phyloP scores from a whole-genome alignment of 1,140 invertebrate species.

The Gonatopus flavifemur region DNA sequence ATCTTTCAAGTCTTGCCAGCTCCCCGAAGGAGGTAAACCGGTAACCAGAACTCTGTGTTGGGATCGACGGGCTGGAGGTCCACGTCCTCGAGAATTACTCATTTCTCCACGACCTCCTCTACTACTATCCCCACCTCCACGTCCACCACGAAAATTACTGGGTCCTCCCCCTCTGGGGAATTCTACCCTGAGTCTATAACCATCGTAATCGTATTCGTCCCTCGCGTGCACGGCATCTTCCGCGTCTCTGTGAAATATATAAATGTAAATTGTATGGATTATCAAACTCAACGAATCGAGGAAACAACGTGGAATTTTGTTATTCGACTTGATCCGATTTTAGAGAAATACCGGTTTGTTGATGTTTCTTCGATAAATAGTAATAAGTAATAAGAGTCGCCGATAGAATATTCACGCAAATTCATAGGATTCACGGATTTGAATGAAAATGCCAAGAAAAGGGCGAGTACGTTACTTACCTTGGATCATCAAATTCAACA shows the following conservation, averaged over 20 bases:
- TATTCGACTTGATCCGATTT: neutral
- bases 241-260: slow-evolving; percentile 76
- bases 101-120: slow-evolving; percentile 60
- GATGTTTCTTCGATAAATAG: too few species aligned
- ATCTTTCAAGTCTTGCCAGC: slow-evolving; percentile 99
- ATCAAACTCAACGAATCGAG: too few species aligned
- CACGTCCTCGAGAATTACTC: slow-evolving; percentile 61
- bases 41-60: slow-evolving; percentile 93
- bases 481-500: slow-evolving; percentile 97
- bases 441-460: neutral
- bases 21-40: slow-evolving; percentile 84
- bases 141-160: slow-evolving; percentile 61
- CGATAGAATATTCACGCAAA: too few species aligned
- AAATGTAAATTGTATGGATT: too few species aligned
- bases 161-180: slow-evolving; percentile 78
- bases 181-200: slow-evolving; percentile 94
- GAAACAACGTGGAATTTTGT: too few species aligned
- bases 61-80: slow-evolving; percentile 86
- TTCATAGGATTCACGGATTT: neutral
- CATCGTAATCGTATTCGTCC: slow-evolving; percentile 98
- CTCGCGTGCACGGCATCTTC: slow-evolving; percentile 96
- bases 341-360: too few species aligned
- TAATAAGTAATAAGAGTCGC: too few species aligned
- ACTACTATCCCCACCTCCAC: slow-evolving; percentile 62
- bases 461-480: slow-evolving; percentile 69